Evolutionary conservation across 2,113 vertebrate species (phyloP).

Genomic region (Nymphicus hollandicus): DNA sequence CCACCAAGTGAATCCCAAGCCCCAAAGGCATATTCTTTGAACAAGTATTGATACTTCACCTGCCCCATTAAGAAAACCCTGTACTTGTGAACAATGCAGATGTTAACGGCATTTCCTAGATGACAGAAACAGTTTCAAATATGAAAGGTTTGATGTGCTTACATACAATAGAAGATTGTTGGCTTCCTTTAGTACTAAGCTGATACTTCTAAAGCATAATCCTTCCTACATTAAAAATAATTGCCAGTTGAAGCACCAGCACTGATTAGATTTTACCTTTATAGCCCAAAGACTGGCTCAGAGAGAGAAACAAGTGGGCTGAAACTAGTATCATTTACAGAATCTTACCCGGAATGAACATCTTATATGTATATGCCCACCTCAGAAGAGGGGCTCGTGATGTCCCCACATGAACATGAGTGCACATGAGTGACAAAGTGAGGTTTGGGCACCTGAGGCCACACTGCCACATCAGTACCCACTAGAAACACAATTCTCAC

Average conservation of each 20-base stretch:
- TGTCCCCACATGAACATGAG: background rate
- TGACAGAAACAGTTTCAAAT: background rate
- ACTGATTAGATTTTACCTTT: background rate
- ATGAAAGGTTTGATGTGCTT: background rate
- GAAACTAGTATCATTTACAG: background rate
- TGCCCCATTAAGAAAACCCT: background rate
- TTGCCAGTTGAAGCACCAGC: background rate
- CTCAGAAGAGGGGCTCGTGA: background rate
- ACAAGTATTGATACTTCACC: background rate
- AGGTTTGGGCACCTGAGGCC: background rate
- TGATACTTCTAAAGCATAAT: background rate
- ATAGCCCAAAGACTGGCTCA: background rate
- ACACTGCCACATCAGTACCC: background rate
- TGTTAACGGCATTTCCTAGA: background rate
- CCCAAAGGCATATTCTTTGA: background rate
- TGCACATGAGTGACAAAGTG: background rate
- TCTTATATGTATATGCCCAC: background rate
- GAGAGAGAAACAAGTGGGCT: background rate
- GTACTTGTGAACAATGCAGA: background rate
- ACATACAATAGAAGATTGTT: background rate
- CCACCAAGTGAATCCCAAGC: background rate
- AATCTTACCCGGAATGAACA: background rate
- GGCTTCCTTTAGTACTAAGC: background rate
- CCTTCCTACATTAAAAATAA: background rate
- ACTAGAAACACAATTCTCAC: background rate